These are phyloP conservation scores for Otocyon megalotis DNA, from an alignment of 2,113 vertebrate species.

Conservation along the genomic window DNA sequence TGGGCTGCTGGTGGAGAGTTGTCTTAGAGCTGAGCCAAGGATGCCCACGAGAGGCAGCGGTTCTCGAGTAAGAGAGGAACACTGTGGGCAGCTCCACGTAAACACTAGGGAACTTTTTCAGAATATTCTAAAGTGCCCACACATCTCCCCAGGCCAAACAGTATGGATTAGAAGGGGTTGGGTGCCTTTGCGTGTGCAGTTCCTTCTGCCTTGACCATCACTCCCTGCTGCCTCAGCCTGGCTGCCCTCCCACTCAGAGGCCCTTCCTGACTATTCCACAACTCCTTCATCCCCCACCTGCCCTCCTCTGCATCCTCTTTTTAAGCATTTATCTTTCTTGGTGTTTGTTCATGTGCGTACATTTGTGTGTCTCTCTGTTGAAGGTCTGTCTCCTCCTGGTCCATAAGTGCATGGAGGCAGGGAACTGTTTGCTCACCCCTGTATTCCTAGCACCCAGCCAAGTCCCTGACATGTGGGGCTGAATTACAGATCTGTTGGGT, in stretches of 20 bases:
- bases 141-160: not conserved
- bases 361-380: not conserved
- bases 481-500: not conserved
- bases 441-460: not conserved
- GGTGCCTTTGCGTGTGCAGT: not conserved
- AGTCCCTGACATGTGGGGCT: not conserved
- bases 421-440: not conserved
- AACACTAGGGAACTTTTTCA: not conserved
- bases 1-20: rapidly evolving
- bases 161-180: not conserved
- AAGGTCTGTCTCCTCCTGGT: not conserved
- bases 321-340: not conserved
- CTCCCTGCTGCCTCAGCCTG: not conserved
- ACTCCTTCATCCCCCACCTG: not conserved
- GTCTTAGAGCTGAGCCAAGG: not conserved
- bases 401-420: not conserved
- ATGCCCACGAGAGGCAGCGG: not conserved
- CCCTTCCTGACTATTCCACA: not conserved
- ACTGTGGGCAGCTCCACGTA: not conserved
- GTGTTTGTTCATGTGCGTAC: not conserved
- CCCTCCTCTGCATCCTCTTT: not conserved
- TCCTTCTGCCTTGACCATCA: not conserved
- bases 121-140: not conserved
- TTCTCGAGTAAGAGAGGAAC: not conserved
- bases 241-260: not conserved